phyloP scores from a whole-genome alignment of 1,140 invertebrate species.

The Octopus bimaculoides region DNA sequence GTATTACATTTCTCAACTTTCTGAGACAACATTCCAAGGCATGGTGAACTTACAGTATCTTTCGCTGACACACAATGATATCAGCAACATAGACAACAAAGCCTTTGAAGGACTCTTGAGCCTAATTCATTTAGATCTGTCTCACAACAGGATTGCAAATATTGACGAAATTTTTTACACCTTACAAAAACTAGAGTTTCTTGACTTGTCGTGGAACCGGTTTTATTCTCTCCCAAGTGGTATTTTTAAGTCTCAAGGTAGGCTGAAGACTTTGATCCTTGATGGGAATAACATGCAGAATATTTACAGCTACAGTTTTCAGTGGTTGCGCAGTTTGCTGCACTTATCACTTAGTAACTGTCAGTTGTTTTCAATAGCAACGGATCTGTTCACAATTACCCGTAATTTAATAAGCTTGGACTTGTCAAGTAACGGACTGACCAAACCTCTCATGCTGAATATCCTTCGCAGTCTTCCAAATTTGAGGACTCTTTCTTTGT shows the following conservation, averaged over 20 bases:
- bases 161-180: constrained; percentile 26
- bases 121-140: constrained; percentile 32
- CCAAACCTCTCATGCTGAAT: constrained; percentile 20
- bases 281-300: constrained; percentile 35
- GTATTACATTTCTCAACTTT: constrained; percentile 25
- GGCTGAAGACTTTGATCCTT: constrained; percentile 27
- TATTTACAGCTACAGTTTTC: constrained; percentile 28
- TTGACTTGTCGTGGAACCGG: constrained; percentile 32
- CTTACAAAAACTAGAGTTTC: constrained; percentile 23
- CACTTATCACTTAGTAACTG: constrained; percentile 30
- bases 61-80: constrained; percentile 34
- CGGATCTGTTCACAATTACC: constrained; percentile 30
- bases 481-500: constrained; percentile 27
- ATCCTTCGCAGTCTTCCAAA: constrained; percentile 19
- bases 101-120: constrained; percentile 27
- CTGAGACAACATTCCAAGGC: constrained; percentile 24
- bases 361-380: constrained; percentile 25
- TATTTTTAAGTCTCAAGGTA: constrained; percentile 24
- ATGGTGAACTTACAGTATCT: constrained; percentile 25
- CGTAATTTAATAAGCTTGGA: constrained; percentile 27
- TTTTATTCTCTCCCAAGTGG: constrained; percentile 23
- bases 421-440: constrained; percentile 34
- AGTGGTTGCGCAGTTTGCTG: constrained; percentile 27
- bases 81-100: constrained; percentile 25
- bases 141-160: constrained; percentile 28